phyloP scores from a whole-genome alignment of 2,113 vertebrate genomes.

The Hippocampus guttulatus region DNA sequence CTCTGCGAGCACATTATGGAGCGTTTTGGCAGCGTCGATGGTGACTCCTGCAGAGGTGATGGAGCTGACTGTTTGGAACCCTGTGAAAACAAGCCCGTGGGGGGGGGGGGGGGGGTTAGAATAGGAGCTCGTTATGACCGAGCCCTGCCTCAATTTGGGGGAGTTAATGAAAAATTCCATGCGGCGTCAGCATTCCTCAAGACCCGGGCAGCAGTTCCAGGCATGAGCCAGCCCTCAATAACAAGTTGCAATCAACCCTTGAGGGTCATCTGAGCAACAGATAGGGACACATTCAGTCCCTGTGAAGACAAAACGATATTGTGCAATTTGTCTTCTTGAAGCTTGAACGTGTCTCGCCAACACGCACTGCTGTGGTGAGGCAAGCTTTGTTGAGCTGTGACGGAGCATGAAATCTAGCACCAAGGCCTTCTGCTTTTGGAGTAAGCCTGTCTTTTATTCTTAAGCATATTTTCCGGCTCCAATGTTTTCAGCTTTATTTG shows the following conservation, averaged over 20 bases:
- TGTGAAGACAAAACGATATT: conserved; percentile 32
- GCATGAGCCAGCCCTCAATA: conserved; percentile 1
- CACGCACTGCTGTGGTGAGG: conserved; percentile 36
- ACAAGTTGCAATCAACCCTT: background rate
- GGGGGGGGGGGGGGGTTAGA: conserved; percentile 19
- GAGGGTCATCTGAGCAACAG: background rate
- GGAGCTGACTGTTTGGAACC: conserved; percentile 34
- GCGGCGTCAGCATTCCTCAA: background rate
- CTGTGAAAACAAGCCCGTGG: conserved; percentile 29
- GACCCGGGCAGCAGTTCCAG: conserved; percentile 1
- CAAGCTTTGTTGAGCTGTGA: conserved; percentile 62
- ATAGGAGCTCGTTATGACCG: conserved; percentile 12
- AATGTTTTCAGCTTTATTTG: conserved; percentile 20
- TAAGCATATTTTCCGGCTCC: conserved; percentile 24
- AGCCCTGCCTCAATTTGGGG: background rate
- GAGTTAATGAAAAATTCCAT: conserved; percentile 6
- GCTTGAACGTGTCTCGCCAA: conserved; percentile 1
- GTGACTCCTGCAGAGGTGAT: conserved; percentile 38
- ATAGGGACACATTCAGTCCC: conserved; percentile 15
- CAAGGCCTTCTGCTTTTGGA: conserved; percentile 46
- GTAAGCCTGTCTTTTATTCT: conserved; percentile 24
- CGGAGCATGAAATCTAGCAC: conserved; percentile 61
- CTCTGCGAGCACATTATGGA: conserved; percentile 17
- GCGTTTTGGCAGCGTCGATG: conserved; percentile 5
- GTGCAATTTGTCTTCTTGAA: conserved; percentile 16